Evolutionary conservation across 2,797 vertebrate genomes (phyloP).

Genomic region (Lepus oiostolus): DNA sequence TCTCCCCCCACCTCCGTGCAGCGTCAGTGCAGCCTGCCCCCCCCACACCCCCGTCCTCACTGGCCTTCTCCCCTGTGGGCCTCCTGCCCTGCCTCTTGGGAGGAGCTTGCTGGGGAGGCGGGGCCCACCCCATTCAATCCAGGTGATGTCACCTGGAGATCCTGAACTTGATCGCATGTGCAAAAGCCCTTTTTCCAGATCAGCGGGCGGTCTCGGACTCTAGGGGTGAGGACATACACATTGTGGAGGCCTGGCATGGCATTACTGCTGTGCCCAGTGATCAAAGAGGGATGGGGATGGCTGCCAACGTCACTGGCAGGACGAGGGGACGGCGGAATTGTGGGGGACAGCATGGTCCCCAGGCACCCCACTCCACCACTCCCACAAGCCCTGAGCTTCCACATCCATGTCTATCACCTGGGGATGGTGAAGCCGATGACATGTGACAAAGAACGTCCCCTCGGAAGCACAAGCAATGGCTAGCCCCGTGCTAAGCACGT

Average conservation of each 20-base stretch:
- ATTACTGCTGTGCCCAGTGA: not conserved
- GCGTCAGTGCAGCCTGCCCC: too few species aligned
- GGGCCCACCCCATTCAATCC: not conserved
- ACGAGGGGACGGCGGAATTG: not conserved
- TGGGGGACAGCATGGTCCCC: rapidly evolving
- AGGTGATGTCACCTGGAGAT: not conserved
- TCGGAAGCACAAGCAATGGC: not conserved
- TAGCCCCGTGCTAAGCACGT: not conserved
- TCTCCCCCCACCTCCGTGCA: too few species aligned
- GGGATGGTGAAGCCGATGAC: too few species aligned
- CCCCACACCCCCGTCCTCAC: not conserved
- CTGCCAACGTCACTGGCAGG: not conserved
- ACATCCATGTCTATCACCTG: rapidly evolving
- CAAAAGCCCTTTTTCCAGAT: not conserved
- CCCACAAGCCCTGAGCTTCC: not conserved
- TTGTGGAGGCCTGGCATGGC: too few species aligned
- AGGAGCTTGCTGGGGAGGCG: not conserved
- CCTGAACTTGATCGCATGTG: not conserved
- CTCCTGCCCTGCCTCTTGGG: not conserved
- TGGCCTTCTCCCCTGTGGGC: rapidly evolving
- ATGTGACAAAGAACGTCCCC: not conserved
- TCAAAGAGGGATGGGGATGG: not conserved
- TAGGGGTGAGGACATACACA: not conserved
- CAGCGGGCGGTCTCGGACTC: not conserved
- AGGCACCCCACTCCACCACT: rapidly evolving